Percentiles rank a stretch among this genome's conserved stretches.
These are phyloP conservation scores for Dicyrtoma fusca DNA, from an alignment of 2,888 invertebrate species.

Conservation along the genomic window DNA sequence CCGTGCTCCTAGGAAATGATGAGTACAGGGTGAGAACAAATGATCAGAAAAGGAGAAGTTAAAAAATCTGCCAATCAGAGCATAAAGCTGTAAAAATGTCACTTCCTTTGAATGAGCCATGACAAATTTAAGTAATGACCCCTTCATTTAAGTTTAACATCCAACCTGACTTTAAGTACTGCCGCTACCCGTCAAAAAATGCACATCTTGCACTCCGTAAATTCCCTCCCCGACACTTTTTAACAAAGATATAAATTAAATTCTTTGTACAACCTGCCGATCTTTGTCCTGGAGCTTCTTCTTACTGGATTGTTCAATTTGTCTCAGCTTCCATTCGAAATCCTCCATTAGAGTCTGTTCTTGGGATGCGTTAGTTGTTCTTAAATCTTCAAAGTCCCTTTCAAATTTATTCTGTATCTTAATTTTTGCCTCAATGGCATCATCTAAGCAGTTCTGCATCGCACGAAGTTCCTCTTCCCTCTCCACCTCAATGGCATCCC, in stretches of 20 bases:
- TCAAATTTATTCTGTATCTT: conserved; percentile 68
- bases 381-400: conserved; percentile 70
- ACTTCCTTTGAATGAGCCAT: too few species aligned
- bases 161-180: too few species aligned
- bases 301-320: conserved; percentile 73
- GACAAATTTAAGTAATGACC: too few species aligned
- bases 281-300: conserved; percentile 65
- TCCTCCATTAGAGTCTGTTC: conserved; percentile 76
- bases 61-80: too few species aligned
- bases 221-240: too few species aligned
- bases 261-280: conserved; percentile 45
- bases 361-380: conserved; percentile 68
- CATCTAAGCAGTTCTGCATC: conserved; percentile 66
- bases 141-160: too few species aligned
- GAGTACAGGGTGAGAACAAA: too few species aligned
- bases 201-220: too few species aligned
- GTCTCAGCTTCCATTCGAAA: conserved; percentile 82
- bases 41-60: too few species aligned
- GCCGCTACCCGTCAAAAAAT: too few species aligned
- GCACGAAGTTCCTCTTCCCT: conserved; percentile 63
- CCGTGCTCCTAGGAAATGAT: too few species aligned
- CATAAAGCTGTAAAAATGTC: too few species aligned
- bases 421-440: conserved; percentile 67
- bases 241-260: not conserved
- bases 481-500: conserved; percentile 59